Percentiles rank a stretch among this genome's conserved stretches.
Conservation (phyloP, 92 coral and sea anemone species). For the Phenganax marumi region DNA sequence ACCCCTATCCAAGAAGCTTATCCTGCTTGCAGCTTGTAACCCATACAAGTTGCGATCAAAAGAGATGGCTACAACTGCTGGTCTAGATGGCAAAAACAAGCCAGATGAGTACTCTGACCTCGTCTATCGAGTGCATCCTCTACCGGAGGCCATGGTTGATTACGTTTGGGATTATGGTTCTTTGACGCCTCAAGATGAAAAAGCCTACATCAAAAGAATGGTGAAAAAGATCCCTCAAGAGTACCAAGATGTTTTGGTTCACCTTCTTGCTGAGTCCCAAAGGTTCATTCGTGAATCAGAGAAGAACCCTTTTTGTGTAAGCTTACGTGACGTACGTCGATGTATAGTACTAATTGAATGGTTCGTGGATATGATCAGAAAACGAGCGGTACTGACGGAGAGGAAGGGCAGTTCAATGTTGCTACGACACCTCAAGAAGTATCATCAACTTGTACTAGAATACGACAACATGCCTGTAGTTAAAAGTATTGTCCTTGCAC, state of each 20-base stretch:
- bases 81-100: conserved; percentile 64
- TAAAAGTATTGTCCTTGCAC: conserved; percentile 61
- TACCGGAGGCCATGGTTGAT: conserved; percentile 84
- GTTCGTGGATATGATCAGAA: conserved; percentile 55
- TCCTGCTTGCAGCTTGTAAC: conserved; percentile 74
- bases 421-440: conserved; percentile 5
- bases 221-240: conserved; percentile 42
- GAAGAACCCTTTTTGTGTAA: conserved; percentile 66
- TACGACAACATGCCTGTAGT: neutral
- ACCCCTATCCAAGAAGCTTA: conserved; percentile 62
- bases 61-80: conserved; percentile 59
- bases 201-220: conserved; percentile 71
- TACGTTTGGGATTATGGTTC: conserved; percentile 91
- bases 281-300: conserved; percentile 62
- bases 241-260: conserved; percentile 48
- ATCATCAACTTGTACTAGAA: neutral
- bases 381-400: conserved; percentile 32
- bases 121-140: conserved; percentile 80
- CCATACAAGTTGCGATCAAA: conserved; percentile 69
- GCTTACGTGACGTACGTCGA: conserved; percentile 79
- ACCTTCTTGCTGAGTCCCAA: conserved; percentile 65
- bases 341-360: conserved; percentile 71
- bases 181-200: conserved; percentile 68
- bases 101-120: conserved; percentile 76
- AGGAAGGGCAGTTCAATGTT: neutral